Evolutionary conservation across 2,113 vertebrate species (phyloP).

Genomic region (Sinocyclocheilus anophthalmus): DNA sequence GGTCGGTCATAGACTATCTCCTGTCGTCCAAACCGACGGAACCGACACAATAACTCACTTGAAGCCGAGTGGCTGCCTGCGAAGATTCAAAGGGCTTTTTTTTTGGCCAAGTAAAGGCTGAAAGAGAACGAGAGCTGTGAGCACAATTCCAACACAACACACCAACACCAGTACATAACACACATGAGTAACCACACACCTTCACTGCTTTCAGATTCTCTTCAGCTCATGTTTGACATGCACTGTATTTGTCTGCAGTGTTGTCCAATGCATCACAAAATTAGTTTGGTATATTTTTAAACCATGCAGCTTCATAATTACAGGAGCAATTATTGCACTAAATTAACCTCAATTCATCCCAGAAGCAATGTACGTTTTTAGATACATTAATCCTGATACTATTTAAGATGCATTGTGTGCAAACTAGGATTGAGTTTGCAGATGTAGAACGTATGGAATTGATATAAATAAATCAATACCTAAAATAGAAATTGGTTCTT

Average conservation of each 20-base stretch:
- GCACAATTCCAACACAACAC: too few relatives aligned
- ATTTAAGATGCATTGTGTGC: background rate
- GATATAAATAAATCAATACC: too few relatives aligned
- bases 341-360: background rate
- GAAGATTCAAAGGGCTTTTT: background rate
- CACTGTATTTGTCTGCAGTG: background rate
- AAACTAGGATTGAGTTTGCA: background rate
- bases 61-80: background rate
- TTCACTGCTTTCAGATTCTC: background rate
- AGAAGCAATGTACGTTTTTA: background rate
- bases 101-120: constrained; percentile 11
- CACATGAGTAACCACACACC: too few relatives aligned
- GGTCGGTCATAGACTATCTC: background rate
- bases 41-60: background rate
- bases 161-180: too few relatives aligned
- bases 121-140: background rate
- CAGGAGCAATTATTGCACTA: background rate
- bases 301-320: background rate
- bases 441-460: background rate
- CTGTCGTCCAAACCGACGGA: background rate
- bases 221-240: background rate
- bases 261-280: background rate
- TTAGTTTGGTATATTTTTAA: background rate
- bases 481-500: too few relatives aligned
- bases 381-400: background rate